Evolutionary conservation across 2,113 vertebrate species (phyloP), one percentile per base, ranked within the genome.

Genomic region (Holacanthus passer): DNA sequence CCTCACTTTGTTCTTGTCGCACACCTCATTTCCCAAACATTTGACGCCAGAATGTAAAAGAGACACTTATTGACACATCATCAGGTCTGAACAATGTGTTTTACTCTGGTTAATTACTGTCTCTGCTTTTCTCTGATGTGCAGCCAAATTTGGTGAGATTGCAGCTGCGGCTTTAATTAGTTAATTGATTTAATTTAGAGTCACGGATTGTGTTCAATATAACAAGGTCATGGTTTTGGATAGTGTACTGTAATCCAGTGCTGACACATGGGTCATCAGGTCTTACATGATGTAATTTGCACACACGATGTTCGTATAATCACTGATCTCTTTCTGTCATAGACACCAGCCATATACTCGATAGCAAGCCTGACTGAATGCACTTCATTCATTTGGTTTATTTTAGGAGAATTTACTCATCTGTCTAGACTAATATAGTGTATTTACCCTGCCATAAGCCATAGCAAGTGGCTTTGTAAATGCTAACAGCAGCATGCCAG

Each of bases 21-120:
- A 84, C 68, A 80, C 45, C 68, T 73, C 77, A 83, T 90, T 91
- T 90, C 70, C 31, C 55, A 52, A 68, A 81, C 60, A 77, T 79
- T 77, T 82, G 60, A 79, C 9, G 7, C n/a, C 47, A 37, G 70
- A 73, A 39, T 64, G 65, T 77, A 79, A 81, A 60, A 80, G 55
- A 85, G 79, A 69, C 58, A 77, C 58, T 66, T 84, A 67, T 60
- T 75, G 88, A 87, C 82, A 87, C 64, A 56, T 79, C 66, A 77
- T 80, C 73, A 58, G 66, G 62, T 83, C 62, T 65, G 75, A 88
- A 84, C 78, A 82, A 84, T 86, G 56, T 81, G 83, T 83, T 83
- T 59, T 64, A 60, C 24, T 84, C 39, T 39, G 48, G 2, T 87
- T 89, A 82, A 88, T 92, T 83, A 86, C 48, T 0, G 27, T 65